A percentile compares a stretch with the other conserved stretches of the same genome.
Conservation (phyloP, 2,888 invertebrate genomes). For the Rhagonycha lutea region DNA sequence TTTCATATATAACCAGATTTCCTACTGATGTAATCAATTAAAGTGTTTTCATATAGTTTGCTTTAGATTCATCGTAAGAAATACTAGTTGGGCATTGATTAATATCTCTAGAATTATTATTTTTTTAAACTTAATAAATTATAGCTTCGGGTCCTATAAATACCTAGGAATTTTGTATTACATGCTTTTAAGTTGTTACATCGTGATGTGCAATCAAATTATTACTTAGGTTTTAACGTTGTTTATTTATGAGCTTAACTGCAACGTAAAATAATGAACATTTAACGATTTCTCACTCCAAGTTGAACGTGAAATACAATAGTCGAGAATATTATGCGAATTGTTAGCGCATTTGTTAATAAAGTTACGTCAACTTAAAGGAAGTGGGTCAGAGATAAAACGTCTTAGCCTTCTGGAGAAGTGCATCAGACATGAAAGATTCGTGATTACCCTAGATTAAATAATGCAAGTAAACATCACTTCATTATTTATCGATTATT, state of each 20-base stretch:
- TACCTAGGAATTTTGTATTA: not conserved
- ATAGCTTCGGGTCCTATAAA: not conserved
- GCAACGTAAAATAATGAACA: conserved; percentile 8
- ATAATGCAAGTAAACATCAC: not conserved
- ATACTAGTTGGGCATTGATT: not conserved
- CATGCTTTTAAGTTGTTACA: not conserved
- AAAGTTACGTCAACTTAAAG: conserved; percentile 7
- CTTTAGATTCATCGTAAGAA: not conserved
- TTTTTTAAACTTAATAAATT: not conserved
- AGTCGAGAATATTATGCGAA: conserved; percentile 9
- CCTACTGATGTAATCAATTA: not conserved
- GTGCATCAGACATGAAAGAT: conserved; percentile 25
- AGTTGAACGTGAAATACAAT: conserved; percentile 4
- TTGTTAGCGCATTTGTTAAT: conserved; percentile 10
- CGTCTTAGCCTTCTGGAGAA: conserved; percentile 23
- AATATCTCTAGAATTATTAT: not conserved
- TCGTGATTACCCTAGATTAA: conserved; percentile 26
- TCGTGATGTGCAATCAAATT: not conserved
- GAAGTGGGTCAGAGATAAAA: conserved; percentile 27
- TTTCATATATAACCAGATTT: no score
- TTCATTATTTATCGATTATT: not conserved
- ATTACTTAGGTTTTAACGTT: not conserved
- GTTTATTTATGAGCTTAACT: not conserved
- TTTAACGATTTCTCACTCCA: conserved; percentile 10
- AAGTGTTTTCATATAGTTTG: not conserved